phyloP scores from a whole-genome alignment of 1,140 invertebrate species.

The Apis florea region DNA sequence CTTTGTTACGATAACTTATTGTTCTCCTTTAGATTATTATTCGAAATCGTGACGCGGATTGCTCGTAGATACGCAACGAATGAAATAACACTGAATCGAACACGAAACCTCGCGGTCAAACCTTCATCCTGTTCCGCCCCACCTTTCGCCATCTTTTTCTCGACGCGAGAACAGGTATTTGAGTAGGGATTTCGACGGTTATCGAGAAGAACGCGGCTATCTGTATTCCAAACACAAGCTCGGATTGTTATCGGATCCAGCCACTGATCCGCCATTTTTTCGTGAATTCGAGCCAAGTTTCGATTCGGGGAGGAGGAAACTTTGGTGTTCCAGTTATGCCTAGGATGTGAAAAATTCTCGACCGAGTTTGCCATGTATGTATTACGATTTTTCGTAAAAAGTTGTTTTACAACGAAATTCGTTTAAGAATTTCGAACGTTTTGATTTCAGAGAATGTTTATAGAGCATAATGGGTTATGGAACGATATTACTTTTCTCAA shows the following conservation, averaged over 20 bases:
- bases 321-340: neutral
- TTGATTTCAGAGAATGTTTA: no score
- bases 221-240: conserved; percentile 3
- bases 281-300: neutral
- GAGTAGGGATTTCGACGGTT: conserved; percentile 55
- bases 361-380: no score
- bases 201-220: conserved; percentile 39
- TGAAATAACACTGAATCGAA: conserved; percentile 56
- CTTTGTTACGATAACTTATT: neutral
- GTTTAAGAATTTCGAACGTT: no score
- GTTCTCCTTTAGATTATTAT: no score
- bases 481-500: no score
- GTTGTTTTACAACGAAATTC: no score
- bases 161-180: neutral
- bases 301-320: neutral
- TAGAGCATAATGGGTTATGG: no score
- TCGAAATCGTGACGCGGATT: neutral
- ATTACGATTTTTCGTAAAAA: no score
- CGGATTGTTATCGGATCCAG: conserved; percentile 2
- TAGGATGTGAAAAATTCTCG: no score
- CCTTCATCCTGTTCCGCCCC: conserved; percentile 41
- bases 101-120: conserved; percentile 44
- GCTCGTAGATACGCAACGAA: conserved; percentile 39
- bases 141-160: conserved; percentile 31
- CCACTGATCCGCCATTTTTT: neutral